These are phyloP conservation scores for Pedetes capensis DNA, from an alignment of 2,113 vertebrate species.

Conservation along the genomic window DNA sequence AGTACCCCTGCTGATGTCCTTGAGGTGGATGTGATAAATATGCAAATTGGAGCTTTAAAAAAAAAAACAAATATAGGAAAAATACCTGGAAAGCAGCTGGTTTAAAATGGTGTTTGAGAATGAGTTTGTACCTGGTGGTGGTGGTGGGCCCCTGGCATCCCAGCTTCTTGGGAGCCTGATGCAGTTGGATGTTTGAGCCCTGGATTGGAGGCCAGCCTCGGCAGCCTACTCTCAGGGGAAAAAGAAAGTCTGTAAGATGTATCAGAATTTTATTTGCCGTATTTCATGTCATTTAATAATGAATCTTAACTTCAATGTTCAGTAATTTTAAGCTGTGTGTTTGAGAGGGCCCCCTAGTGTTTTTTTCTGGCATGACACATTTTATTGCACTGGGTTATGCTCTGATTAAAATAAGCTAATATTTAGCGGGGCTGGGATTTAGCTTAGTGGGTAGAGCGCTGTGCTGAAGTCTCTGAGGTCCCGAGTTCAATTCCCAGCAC, in stretches of 20 bases:
- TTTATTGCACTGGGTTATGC: neutral
- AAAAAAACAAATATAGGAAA: neutral
- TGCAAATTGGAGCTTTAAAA: slow-evolving; percentile 9
- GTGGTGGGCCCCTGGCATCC: neutral
- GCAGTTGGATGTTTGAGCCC: neutral
- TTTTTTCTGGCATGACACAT: neutral
- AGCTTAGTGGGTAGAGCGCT: no score
- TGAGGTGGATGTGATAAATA: neutral
- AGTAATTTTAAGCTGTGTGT: neutral
- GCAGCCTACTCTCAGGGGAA: no score
- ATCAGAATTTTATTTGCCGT: neutral
- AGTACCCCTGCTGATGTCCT: neutral
- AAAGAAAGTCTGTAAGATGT: neutral
- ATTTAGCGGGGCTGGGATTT: no score
- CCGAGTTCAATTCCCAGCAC: no score
- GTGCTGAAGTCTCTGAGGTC: no score
- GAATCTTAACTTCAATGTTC: neutral
- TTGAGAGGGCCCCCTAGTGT: slow-evolving; percentile 54
- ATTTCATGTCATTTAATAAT: neutral
- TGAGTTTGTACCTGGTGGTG: neutral
- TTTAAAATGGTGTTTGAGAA: neutral
- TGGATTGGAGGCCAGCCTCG: no score
- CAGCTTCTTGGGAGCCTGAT: neutral
- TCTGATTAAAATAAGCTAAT: neutral
- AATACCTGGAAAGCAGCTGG: neutral